Conservation (phyloP, 2,797 vertebrate species). For the Thripadectes ignobilis region DNA sequence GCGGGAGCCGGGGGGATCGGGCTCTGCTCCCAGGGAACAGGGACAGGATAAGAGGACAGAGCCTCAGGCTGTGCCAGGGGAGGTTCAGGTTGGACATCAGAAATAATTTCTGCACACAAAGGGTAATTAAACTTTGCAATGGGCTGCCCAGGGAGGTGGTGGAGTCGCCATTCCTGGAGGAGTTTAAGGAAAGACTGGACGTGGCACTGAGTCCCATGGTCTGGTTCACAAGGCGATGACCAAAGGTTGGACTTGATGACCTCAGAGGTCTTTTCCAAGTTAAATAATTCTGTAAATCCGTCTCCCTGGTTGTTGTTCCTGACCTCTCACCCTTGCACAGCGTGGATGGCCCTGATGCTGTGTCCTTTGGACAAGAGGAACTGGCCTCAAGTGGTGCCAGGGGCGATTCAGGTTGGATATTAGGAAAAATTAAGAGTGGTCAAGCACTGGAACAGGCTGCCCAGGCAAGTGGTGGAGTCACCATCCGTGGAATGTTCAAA, state of each 20-base stretch:
- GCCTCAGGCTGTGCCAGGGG: background rate
- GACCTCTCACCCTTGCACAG: accelerated
- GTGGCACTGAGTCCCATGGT: accelerated
- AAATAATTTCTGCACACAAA: background rate
- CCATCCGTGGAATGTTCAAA: background rate
- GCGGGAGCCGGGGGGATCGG: accelerated
- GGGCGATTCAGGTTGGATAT: background rate
- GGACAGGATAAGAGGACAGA: background rate
- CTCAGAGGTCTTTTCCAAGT: background rate
- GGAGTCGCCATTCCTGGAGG: background rate
- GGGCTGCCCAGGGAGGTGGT: background rate
- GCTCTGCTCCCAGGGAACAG: background rate
- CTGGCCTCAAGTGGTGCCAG: background rate
- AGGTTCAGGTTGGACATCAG: background rate
- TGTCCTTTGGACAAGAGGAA: background rate
- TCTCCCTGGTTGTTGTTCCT: accelerated
- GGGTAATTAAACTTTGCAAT: background rate
- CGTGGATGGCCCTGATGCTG: accelerated
- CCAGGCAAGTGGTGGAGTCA: background rate
- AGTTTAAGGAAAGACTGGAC: background rate
- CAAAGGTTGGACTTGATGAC: background rate
- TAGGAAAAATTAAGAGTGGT: background rate
- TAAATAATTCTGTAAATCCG: background rate
- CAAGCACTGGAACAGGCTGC: background rate
- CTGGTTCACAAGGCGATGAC: background rate